Evolutionary conservation across 2,797 vertebrate genomes (phyloP), one percentile per base, ranked within the genome.

Genomic region (Pyrocephalus nanus): DNA sequence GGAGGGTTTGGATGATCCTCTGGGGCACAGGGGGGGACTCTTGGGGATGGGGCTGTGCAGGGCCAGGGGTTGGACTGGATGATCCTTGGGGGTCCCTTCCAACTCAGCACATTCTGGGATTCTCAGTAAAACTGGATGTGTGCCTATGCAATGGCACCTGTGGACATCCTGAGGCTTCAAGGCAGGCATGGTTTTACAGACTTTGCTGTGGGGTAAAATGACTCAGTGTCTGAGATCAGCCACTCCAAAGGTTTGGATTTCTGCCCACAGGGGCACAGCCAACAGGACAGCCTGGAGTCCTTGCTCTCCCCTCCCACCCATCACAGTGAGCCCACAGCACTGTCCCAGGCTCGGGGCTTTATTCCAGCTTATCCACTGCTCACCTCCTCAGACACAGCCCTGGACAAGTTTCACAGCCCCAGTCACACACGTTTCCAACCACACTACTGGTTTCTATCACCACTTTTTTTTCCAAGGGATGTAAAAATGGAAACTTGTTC

Each of bases 91-190:
- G 2, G 38, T 42, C 38, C 60, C n/a, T 62, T 42, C 38, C 38
- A 30, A 2, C 19, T 30, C 38, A 62, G 38, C 19, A 21, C 19
- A 22, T 15, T 62, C 12, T 42, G 27, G 4, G 19, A 30, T 15
- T 61, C 38, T 42, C 10, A 42, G 38, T 42, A 42, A 75, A 60
- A 8, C 5, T 8, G 10, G 21, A 15, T 19, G 15, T 11, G 6
- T 7, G 5, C 4, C 43, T 65, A 17, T 7, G 12, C 47, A 58
- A 42, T 0, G 4, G 17, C 1, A 1, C 12, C n/a, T 14, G 45
- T 57, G 83, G 65, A 81, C 73, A 50, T 17, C 34, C 67, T 23
- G 9, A 27, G 50, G 30, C 30, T 43, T 19, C 22, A 51, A 74
- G 54, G 69, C 42, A 80, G 13, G 32, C 12, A 18, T 20, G 20